Conservation (phyloP, 2,797 vertebrate genomes). For the Ceyx erithaca region DNA sequence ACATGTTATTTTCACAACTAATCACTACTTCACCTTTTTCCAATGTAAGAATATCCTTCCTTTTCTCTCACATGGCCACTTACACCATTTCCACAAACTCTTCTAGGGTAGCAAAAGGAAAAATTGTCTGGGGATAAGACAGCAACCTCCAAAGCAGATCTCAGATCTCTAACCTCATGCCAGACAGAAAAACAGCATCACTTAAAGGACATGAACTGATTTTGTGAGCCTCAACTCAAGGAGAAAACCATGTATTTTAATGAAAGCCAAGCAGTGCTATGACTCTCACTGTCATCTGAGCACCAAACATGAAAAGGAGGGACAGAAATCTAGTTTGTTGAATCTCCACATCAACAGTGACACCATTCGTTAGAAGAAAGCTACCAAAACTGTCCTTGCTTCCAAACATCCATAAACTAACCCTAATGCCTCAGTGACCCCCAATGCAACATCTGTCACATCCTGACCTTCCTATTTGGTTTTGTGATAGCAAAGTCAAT, state of each 20-base stretch:
- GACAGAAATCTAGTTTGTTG: background rate
- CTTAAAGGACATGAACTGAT: background rate
- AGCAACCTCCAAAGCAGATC: background rate
- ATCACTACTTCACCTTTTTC: background rate
- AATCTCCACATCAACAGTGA: background rate
- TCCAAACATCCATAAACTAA: background rate
- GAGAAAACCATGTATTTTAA: background rate
- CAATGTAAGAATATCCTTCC: background rate
- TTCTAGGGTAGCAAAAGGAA: background rate
- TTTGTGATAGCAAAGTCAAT: background rate
- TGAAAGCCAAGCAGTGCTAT: background rate
- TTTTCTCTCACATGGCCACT: background rate
- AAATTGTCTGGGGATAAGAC: background rate
- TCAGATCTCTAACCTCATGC: background rate
- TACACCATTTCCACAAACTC: background rate
- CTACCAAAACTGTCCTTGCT: background rate
- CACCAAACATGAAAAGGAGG: background rate
- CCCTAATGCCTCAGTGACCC: background rate
- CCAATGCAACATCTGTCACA: background rate
- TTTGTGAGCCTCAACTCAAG: background rate
- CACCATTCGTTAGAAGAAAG: background rate
- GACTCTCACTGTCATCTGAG: background rate
- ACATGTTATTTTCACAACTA: background rate
- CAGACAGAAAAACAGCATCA: background rate
- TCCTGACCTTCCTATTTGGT: background rate